Percentiles rank a stretch among this genome's conserved stretches.
These are phyloP conservation scores for Amphimallon solstitiale DNA, from an alignment of 2,888 invertebrate genomes.

Conservation along the genomic window DNA sequence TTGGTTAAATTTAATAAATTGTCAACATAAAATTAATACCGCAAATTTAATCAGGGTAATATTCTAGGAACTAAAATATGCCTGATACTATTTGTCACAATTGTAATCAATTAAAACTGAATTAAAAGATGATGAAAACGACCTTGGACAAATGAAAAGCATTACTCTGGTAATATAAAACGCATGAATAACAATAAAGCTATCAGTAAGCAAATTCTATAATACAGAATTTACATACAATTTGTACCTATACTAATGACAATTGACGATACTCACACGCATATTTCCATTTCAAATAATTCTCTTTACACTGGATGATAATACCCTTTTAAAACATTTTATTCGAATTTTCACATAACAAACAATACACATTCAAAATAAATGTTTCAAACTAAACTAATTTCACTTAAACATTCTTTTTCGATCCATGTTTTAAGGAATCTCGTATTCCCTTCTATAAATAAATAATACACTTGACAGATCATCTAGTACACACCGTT, in stretches of 20 bases:
- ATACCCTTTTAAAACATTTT: neutral
- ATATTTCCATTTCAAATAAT: constrained; percentile 33
- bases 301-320: neutral
- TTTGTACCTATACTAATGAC: neutral
- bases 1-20: no score
- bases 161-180: neutral
- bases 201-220: neutral
- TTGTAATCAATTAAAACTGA: constrained; percentile 16
- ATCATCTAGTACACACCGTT: constrained; percentile 17
- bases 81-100: constrained; percentile 10
- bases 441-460: neutral
- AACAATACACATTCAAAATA: neutral
- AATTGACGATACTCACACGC: constrained; percentile 23
- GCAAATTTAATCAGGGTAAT: no score
- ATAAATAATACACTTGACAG: constrained; percentile 26
- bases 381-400: neutral
- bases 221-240: neutral
- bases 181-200: neutral
- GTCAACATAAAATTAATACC: no score
- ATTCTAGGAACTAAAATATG: no score
- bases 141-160: constrained; percentile 15
- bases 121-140: neutral
- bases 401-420: constrained; percentile 21
- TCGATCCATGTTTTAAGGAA: neutral
- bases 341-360: neutral